Evolutionary conservation across 2,888 invertebrate genomes (phyloP), one percentile per base, ranked within the genome.

Genomic region (Odontomyia ornata): DNA sequence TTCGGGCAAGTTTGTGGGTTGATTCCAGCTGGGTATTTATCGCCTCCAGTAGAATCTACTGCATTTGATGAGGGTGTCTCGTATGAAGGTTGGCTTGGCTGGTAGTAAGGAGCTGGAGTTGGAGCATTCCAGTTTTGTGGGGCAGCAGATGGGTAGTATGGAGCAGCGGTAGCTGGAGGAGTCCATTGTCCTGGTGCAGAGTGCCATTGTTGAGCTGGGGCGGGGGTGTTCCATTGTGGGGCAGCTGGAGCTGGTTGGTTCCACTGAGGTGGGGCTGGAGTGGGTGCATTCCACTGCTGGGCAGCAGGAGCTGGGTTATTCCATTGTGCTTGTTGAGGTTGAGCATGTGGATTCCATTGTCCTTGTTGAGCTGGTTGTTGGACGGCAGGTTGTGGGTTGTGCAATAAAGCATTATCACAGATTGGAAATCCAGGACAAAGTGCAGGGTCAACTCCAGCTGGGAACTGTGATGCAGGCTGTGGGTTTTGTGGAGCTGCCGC

Each of bases 1-100:
- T 89, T 89, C 81, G 89, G 88, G 82, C 89, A 89, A 79, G 86
- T 82, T 77, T 88, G 85, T 23, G 89, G 88, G 81, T 85, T 85
- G 28, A 88, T 84, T 77, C 88, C 88, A 79, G 88, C 88, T 77
- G 88, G 88, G 80, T 85, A 88, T 78, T 86, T 87, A 76, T 86
- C 86, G 72, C 84, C 86, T 46, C 84, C 87, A 28, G 84, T 82
- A 36, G 79, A 77, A 1, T 83, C 72, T 75, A 81, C 77, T 56
- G 81, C 80, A 75, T 81, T 81, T 43, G 79, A 78, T 18, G 80
- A 79, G 21, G 84, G 79, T 23, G 84, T 82, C 36, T 83, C 83
- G 46, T 83, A 82, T 56, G 80, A 21, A 77, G 80, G 79, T 64
- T 77, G 75, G 65, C 71, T 77, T 18, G 81, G 80, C n/a, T 81